Conservation (phyloP, 2,113 vertebrate species). For the Progne subis region DNA sequence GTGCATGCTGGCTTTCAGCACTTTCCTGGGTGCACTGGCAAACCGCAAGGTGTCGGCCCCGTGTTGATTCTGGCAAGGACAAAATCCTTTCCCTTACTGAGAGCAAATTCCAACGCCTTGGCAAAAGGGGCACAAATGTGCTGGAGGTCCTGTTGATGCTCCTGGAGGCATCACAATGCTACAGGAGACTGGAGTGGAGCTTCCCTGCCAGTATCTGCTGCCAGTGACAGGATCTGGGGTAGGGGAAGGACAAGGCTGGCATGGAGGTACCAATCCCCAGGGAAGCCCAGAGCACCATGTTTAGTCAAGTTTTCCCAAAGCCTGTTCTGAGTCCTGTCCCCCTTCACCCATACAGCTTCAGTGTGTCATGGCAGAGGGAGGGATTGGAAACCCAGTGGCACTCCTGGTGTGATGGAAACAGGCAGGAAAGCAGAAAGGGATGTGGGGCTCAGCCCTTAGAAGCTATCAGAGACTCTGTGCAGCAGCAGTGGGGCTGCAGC, state of each 20-base stretch:
- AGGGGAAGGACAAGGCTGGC: not conserved
- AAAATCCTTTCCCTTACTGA: not conserved
- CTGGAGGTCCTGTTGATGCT: not conserved
- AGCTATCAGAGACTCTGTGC: not conserved
- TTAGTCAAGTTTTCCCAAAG: not conserved
- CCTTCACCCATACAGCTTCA: not conserved
- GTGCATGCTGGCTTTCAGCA: rapidly evolving
- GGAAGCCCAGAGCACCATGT: not conserved
- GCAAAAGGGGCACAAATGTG: not conserved
- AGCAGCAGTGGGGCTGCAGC: not conserved
- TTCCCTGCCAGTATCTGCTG: rapidly evolving
- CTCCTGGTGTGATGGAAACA: not conserved
- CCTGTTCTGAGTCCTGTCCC: rapidly evolving
- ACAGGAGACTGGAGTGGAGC: not conserved
- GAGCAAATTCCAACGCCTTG: not conserved
- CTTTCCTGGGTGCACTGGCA: not conserved
- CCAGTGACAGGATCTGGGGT: not conserved
- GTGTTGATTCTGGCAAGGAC: not conserved
- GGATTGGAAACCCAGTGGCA: not conserved
- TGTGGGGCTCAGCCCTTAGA: not conserved
- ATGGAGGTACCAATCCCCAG: not conserved
- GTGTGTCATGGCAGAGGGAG: not conserved
- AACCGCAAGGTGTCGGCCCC: rapidly evolving
- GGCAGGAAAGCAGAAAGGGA: not conserved
- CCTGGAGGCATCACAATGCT: not conserved